Evolutionary conservation across 2,113 vertebrate species (phyloP), one percentile per base, ranked within the genome.

Genomic region (Melospiza georgiana): DNA sequence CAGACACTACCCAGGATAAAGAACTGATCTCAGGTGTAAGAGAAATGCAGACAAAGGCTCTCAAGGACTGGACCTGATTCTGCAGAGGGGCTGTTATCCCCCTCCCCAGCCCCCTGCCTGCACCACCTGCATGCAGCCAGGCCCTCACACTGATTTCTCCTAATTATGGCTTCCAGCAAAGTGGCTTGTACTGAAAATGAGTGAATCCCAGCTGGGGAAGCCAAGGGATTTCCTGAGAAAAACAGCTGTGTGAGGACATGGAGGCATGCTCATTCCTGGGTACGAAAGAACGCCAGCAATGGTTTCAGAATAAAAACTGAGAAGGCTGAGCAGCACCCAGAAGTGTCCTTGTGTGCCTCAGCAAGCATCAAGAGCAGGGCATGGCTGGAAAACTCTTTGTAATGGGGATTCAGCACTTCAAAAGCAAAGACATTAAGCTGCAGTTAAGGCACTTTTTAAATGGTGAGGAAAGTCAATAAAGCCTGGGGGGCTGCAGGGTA

Each of bases 221-320:
- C 31, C 77, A 72, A 81, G 63, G 33, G 66, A 44, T 87, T 95
- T 93, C 43, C 48, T 67, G 57, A 77, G n/a, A 63, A 81, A 84
- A 89, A 48, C 48, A 81, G 23, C 37, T 67, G 30, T 48, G 61
- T 65, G 30, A 87, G 39, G 57, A 28, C 27, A 46, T 8, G 12
- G 57, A 89, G 59, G 21, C 48, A 63, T 73, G 90, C 27, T 51
- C 11, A 44, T 84, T 89, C 27, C 61, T 61, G 52, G 18, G 15
- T 2, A 6, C 19, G 5, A 35, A 22, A 5, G 13, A 91, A 23
- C 44, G 23, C 27, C 39, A 39, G 19, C 0, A 0, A 24, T 55
- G 48, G 46, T 74, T 81, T 84, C 11, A 22, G 16, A 52, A 51
- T 5, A 33, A 79, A 74, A 74, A 33, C 5, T 14, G 49, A 72